These are phyloP conservation scores for Chrysodeixis includens DNA, from an alignment of 2,888 invertebrate genomes.

Conservation along the genomic window DNA sequence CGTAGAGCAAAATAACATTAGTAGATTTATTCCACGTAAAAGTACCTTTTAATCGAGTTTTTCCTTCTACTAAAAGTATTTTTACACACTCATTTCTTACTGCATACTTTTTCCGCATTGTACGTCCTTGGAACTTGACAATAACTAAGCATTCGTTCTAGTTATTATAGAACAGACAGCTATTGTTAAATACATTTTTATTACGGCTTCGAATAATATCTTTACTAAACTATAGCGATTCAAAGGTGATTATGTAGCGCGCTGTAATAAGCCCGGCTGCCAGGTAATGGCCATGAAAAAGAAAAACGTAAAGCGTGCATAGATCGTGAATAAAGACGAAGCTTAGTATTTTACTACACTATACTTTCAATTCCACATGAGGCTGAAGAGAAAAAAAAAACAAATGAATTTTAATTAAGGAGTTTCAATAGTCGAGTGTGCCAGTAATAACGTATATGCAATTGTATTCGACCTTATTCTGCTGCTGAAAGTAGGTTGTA, in stretches of 20 bases:
- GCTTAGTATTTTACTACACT: not conserved
- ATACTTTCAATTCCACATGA: not conserved
- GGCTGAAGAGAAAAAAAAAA: not conserved
- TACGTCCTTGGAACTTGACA: not conserved
- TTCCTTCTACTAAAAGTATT: not conserved
- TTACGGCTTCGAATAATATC: not conserved
- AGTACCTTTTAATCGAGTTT: not conserved
- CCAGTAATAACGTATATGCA: constrained; percentile 16
- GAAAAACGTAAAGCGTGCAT: not conserved
- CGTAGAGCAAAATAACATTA: too few relatives aligned
- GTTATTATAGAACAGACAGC: not conserved
- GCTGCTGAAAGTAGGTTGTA: too few relatives aligned
- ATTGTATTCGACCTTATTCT: not conserved
- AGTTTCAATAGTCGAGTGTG: constrained; percentile 17
- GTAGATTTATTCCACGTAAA: not conserved
- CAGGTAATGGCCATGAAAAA: not conserved
- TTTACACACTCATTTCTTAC: not conserved
- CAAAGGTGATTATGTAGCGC: not conserved
- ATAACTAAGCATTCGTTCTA: not conserved
- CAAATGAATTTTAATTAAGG: not conserved
- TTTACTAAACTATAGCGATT: not conserved
- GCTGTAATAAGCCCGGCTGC: not conserved
- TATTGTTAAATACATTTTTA: not conserved
- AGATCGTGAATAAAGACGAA: not conserved
- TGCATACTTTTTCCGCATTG: constrained; percentile 2